phyloP scores from a whole-genome alignment of 37 sponge, comb jelly and placozoan genomes.

The Crambe crambe region DNA sequence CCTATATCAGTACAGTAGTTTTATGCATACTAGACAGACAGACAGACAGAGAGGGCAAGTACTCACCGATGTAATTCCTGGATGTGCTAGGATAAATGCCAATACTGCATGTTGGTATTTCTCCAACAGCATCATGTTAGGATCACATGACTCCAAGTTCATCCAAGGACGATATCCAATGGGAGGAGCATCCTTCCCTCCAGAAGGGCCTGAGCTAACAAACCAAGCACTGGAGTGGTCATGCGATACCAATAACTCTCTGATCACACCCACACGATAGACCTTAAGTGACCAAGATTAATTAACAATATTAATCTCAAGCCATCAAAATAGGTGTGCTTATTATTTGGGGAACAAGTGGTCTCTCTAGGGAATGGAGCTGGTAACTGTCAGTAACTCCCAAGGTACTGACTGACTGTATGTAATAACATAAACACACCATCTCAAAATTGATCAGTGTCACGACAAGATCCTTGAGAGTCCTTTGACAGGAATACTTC shows the following conservation, averaged over 20 bases:
- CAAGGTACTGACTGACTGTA: too few relatives aligned
- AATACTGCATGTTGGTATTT: slow-evolving; percentile 30
- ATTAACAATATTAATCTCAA: too few relatives aligned
- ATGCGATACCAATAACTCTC: slow-evolving; percentile 17
- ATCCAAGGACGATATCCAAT: slow-evolving; percentile 53
- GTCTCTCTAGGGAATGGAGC: too few relatives aligned
- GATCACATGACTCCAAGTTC: neutral
- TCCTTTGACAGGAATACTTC: neutral
- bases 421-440: too few relatives aligned
- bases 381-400: too few relatives aligned
- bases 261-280: slow-evolving; percentile 24
- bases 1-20: slow-evolving; percentile 2
- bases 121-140: slow-evolving; percentile 12
- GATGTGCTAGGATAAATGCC: slow-evolving; percentile 39
- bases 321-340: too few relatives aligned
- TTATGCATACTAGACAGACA: neutral
- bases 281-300: neutral
- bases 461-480: slow-evolving; percentile 23
- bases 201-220: neutral
- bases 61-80: slow-evolving; percentile 38
- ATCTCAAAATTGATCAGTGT: slow-evolving; percentile 55
- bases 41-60: neutral
- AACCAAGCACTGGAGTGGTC: slow-evolving; percentile 32
- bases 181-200: neutral
- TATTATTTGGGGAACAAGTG: too few relatives aligned